phyloP scores from a whole-genome alignment of 2,888 invertebrate genomes.

The Eristalis pertinax region DNA sequence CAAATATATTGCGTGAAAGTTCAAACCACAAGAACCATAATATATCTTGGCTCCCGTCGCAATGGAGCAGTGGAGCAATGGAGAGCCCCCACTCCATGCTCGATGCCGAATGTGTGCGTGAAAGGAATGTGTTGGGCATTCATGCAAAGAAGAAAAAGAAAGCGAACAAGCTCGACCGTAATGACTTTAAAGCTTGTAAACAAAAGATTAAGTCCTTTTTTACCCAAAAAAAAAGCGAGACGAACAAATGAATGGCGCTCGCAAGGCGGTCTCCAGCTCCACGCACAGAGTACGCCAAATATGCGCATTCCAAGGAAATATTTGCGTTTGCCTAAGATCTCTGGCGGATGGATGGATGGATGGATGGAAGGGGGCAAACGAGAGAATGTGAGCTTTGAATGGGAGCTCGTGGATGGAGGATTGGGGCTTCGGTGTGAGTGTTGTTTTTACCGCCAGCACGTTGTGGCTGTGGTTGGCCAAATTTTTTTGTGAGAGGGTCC shows the following conservation, averaged over 20 bases:
- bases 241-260: slow-evolving; percentile 24
- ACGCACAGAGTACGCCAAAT: not conserved
- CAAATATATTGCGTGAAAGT: slow-evolving; percentile 49
- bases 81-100: not conserved
- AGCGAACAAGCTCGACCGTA: slow-evolving; percentile 11
- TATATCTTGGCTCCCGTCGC: not conserved
- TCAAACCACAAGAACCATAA: slow-evolving; percentile 46
- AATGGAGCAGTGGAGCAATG: not conserved
- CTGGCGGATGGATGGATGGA: slow-evolving; percentile 1
- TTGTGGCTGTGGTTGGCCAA: not conserved
- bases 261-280: not conserved
- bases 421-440: not conserved
- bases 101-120: not conserved
- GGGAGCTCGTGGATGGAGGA: not conserved
- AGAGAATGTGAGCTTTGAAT: not conserved
- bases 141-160: not conserved
- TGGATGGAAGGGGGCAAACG: not conserved
- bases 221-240: not conserved
- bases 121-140: slow-evolving; percentile 4
- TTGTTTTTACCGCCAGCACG: not conserved
- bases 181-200: slow-evolving; percentile 48
- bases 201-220: slow-evolving; percentile 35
- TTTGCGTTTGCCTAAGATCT: not conserved
- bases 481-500: not conserved
- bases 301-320: slow-evolving; percentile 6